Conservation (phyloP, 2,113 vertebrate species). For the Saccopteryx bilineata region DNA sequence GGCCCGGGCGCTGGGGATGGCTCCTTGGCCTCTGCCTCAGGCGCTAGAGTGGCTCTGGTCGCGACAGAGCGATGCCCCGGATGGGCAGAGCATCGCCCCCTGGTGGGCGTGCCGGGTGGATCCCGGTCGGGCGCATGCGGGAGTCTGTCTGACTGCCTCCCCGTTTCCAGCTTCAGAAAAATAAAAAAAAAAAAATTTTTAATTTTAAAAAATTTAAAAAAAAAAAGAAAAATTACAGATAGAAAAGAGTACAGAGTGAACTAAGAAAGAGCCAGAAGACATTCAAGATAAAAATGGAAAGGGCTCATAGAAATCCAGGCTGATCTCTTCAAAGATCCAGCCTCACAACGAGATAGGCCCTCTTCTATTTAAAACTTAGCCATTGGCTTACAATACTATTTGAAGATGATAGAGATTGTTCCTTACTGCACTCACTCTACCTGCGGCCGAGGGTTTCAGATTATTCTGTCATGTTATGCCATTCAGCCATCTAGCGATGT, state of each 20-base stretch:
- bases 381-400: neutral
- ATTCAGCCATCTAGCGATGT: neutral
- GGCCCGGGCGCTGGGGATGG: too few relatives aligned
- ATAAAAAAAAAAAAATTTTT: too few relatives aligned
- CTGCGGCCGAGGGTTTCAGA: neutral
- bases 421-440: constrained; percentile 32
- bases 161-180: too few relatives aligned
- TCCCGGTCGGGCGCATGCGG: too few relatives aligned
- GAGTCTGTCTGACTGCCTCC: too few relatives aligned
- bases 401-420: neutral
- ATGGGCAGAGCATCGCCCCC: too few relatives aligned
- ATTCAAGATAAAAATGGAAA: constrained; percentile 29
- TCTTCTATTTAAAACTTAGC: constrained; percentile 47
- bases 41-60: too few relatives aligned
- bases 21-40: too few relatives aligned
- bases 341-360: neutral
- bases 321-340: neutral
- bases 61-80: too few relatives aligned
- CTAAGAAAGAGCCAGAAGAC: neutral
- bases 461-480: neutral
- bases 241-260: neutral
- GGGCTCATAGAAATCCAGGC: neutral
- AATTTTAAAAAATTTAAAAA: too few relatives aligned
- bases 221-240: neutral
- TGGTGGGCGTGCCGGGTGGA: too few relatives aligned